Evolutionary conservation across 1,140 invertebrate species (phyloP), one percentile per base, ranked within the genome.

Genomic region (Pectinophora gossypiella): DNA sequence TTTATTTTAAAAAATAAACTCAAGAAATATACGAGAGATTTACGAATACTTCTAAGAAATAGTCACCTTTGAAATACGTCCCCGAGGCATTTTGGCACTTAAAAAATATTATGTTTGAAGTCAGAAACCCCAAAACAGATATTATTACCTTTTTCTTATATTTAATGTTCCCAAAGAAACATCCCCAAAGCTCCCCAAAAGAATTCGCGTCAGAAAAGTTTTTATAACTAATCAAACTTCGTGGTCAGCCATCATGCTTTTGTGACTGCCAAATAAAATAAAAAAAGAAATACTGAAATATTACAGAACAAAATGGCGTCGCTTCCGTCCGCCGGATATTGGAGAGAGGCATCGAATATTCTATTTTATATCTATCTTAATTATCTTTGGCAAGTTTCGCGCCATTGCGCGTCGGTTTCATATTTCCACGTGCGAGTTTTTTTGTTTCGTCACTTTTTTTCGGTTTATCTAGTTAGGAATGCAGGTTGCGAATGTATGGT

Each of bases 361-460:
- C 74, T 78, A 80, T 80, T 84, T 84, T 82, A 72, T 83, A 82
- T 80, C 75, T 68, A 67, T 64, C 52, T 81, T 82, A 80, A 85
- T 85, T 80, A 85, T 81, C 81, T 73, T 65, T 72, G 68, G 64
- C 71, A 68, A 73, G 72, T 64, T 65, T 64, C 66, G 72, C 63
- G 38, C 69, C 69, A 69, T 76, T 65, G 76, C 59, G 53, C 54
- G 51, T 49, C 48, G 48, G 59, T 54, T 62, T 56, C 42, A 42
- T 54, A 13, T 50, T 45, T 56, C 27, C 21, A 20, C 44, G 10
- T 44, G 42, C 13, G 12, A 20, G 13, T 21, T 44, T 44, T 44
- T 44, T 44, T 19, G 9, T 20, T 44, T 44, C 38, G 38, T 40
- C 13, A 40, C 10, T 15, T 44, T n/a, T n/a, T 9, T 20, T 10